Conservation (phyloP, 2,113 vertebrate genomes). For the Scalopus aquaticus region DNA sequence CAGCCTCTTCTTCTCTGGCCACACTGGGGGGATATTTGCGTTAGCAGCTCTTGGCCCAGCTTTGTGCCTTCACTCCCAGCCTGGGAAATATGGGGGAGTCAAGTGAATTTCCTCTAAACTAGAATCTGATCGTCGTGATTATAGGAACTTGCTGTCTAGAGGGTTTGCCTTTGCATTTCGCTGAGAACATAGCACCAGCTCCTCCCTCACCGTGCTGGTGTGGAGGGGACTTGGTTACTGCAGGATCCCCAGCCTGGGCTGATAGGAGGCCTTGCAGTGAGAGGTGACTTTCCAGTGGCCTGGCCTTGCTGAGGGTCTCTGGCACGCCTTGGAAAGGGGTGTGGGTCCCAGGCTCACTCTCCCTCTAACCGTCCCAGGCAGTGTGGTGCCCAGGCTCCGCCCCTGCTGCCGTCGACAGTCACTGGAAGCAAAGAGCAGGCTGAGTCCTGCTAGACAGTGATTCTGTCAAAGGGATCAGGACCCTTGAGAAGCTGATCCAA, state of each 20-base stretch:
- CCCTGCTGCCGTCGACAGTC: too few relatives aligned
- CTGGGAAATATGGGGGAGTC: not conserved
- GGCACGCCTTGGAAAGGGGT: too few relatives aligned
- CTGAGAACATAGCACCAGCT: conserved; percentile 54
- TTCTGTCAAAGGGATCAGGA: not conserved
- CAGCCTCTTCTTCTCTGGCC: not conserved
- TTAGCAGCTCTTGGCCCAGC: not conserved
- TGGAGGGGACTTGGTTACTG: not conserved
- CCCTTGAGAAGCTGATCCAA: not conserved
- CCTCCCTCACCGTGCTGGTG: not conserved
- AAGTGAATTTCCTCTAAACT: not conserved
- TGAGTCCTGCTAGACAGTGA: not conserved
- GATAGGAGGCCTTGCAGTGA: not conserved
- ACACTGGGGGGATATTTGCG: not conserved
- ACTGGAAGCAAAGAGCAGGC: not conserved
- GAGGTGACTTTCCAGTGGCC: not conserved
- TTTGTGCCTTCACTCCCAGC: not conserved
- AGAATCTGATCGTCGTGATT: not conserved
- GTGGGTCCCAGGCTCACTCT: not conserved
- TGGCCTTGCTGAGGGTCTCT: not conserved
- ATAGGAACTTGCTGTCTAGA: not conserved
- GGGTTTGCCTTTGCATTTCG: conserved; percentile 55
- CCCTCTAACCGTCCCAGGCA: not conserved
- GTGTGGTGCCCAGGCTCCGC: not conserved
- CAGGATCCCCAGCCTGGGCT: fast-evolving